Conservation (phyloP, 2,888 invertebrate species). For the Pedicia rivosa region DNA sequence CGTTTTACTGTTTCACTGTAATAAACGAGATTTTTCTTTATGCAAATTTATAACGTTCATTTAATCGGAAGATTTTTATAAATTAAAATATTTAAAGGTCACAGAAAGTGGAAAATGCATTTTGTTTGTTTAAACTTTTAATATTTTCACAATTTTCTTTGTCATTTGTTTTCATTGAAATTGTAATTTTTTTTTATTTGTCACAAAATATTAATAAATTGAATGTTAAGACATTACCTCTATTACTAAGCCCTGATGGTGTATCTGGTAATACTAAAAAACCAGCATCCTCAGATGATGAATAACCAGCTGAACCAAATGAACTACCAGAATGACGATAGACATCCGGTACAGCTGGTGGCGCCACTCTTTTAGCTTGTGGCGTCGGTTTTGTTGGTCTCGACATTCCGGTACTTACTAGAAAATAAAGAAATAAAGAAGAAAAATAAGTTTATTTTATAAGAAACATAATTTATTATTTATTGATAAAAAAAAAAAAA, state of each 20-base stretch:
- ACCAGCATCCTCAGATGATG: conserved; percentile 57
- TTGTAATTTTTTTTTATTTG: too few relatives aligned
- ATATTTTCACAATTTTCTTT: too few relatives aligned
- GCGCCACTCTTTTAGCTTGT: conserved; percentile 82
- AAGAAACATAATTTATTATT: too few relatives aligned
- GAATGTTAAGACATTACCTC: conserved; percentile 18
- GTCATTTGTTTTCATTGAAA: too few relatives aligned
- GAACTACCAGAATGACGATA: conserved; percentile 68
- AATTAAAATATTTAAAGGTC: too few relatives aligned
- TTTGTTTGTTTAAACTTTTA: not conserved
- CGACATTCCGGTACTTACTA: conserved; percentile 71
- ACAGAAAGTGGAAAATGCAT: not conserved
- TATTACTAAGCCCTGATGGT: conserved; percentile 28
- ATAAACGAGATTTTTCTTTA: too few relatives aligned
- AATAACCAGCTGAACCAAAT: conserved; percentile 63
- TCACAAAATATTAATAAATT: not conserved
- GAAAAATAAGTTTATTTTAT: too few relatives aligned
- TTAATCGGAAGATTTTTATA: too few relatives aligned
- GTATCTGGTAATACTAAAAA: conserved; percentile 42
- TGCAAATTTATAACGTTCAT: too few relatives aligned
- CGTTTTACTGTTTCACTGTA: too few relatives aligned
- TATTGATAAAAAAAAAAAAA: too few relatives aligned
- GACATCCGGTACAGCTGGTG: conserved; percentile 65
- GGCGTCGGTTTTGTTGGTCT: conserved; percentile 67
- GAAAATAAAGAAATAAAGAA: too few relatives aligned